Base-by-base conservation (phyloP, 2,888 invertebrate genomes). In the Hirtodrosophila cameraria region DNA sequence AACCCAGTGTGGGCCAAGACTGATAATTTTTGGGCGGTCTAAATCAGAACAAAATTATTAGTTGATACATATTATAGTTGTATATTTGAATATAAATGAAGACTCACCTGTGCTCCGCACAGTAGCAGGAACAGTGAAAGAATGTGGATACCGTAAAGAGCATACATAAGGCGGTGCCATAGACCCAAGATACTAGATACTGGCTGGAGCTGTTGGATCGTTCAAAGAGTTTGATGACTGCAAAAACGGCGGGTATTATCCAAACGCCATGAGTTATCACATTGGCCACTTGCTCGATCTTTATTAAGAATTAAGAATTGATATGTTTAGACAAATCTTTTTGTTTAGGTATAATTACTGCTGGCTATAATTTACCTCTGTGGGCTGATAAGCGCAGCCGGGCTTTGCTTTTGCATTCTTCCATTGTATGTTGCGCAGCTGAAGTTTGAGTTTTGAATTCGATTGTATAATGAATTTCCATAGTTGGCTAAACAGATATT, bases 251-350 rank as follows among this genome's bases (percentile, higher is more conserved):
- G 36, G 97, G 97, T 73, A 96, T 92, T 45, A 97, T 95, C 93
- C 96, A 97, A 60, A 97, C 93, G 52, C 96, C 97, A 91, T 98
- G 98, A 25, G 97, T 97, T 82, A 97, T 92, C 39, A 98, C 95
- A 92, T 98, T 98, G 39, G 98, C 97, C 64, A 97, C 92, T 89
- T 98, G 97, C 90, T 98, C 98, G 73, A 97, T 93, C 91, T 95
- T 91, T 46, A 2, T 7, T 16, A 12, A 15, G 3, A n/a, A 6
- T 7, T 23, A 4, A 3, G 8, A 41, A 27, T 15, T 39, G 1
- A 7, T 12, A n/a, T 18, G 0, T 12, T 43, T 3, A 15, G 5
- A 6, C 6, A 13, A 23, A 5, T 41, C 6, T 8, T 3, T 27
- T 16, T 12, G 5, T 15, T 3, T 2, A 1, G 11, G 7, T 16